Evolutionary conservation across 1,140 invertebrate species (phyloP).

Genomic region (Lineus longissimus): DNA sequence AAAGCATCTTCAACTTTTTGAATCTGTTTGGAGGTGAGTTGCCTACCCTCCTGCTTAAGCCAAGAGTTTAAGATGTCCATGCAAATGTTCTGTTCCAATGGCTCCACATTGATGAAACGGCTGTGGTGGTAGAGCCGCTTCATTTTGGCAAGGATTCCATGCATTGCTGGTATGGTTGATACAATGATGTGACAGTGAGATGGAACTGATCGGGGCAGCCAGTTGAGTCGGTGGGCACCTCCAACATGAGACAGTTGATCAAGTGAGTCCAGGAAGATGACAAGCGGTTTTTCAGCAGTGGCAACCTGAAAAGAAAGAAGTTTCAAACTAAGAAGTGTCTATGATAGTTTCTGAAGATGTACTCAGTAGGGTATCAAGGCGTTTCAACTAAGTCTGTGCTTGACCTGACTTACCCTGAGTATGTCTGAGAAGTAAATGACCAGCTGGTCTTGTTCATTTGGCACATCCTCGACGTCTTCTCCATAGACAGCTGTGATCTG

Average conservation of each 20-base stretch:
- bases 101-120: constrained; percentile 29
- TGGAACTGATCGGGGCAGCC: constrained; percentile 33
- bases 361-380: too few species aligned
- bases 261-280: constrained; percentile 40
- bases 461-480: constrained; percentile 5
- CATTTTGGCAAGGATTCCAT: constrained; percentile 10
- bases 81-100: constrained; percentile 25
- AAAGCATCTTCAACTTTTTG: constrained; percentile 64
- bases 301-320: too few species aligned
- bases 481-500: constrained; percentile 14
- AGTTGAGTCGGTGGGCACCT: constrained; percentile 30
- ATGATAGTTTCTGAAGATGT: too few species aligned
- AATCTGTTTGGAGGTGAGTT: neutral
- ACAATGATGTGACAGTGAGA: constrained; percentile 34
- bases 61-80: constrained; percentile 20
- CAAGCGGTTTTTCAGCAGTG: constrained; percentile 21
- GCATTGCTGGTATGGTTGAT: constrained; percentile 12
- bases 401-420: constrained; percentile 3
- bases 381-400: too few species aligned
- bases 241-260: constrained; percentile 32
- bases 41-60: constrained; percentile 9
- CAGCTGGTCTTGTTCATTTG: constrained; percentile 13
- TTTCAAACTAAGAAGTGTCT: too few species aligned
- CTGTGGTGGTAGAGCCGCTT: constrained; percentile 5
- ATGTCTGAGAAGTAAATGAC: constrained; percentile 12